A percentile compares a stretch with the other conserved stretches of the same genome.
phyloP scores from a whole-genome alignment of 2,113 vertebrate genomes.

The Girardinichthys multiradiatus region DNA sequence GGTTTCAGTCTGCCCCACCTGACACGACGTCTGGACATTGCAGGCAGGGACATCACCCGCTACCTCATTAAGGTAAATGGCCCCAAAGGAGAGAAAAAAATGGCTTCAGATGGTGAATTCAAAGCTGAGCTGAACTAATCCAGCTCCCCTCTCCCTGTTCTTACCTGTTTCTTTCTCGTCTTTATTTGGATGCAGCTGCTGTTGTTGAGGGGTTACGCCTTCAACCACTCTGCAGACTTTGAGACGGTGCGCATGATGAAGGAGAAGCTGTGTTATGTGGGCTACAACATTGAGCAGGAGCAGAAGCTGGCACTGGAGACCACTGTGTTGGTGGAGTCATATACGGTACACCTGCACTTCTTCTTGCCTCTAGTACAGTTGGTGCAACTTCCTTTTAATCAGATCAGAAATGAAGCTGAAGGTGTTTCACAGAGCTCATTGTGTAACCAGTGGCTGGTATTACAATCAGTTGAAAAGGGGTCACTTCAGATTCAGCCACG shows the following conservation, averaged over 20 bases:
- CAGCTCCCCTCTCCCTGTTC: neutral
- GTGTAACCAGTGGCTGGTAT: neutral
- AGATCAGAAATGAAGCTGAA: neutral
- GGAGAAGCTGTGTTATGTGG: constrained; percentile 97
- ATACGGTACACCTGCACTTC: constrained; percentile 83
- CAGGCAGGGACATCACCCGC: constrained; percentile 96
- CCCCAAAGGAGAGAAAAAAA: neutral
- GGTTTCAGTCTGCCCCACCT: constrained; percentile 97
- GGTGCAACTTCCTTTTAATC: neutral
- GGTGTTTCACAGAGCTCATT: neutral
- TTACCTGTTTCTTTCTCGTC: neutral
- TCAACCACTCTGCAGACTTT: constrained; percentile 98
- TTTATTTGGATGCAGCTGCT: constrained; percentile 81
- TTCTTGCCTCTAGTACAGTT: neutral
- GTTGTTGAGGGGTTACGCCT: constrained; percentile 93
- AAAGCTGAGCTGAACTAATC: neutral
- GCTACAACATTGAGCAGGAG: constrained; percentile 99
- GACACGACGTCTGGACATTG: constrained; percentile 94
- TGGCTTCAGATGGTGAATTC: neutral
- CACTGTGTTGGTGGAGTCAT: constrained; percentile 97
- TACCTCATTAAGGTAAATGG: constrained; percentile 84
- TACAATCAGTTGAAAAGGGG: neutral
- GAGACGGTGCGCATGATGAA: constrained; percentile 99
- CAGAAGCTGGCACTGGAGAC: constrained; percentile 98
- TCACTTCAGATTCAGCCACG: neutral